Evolutionary conservation across 2,888 invertebrate species (phyloP).

Genomic region (Dioctria linearis): DNA sequence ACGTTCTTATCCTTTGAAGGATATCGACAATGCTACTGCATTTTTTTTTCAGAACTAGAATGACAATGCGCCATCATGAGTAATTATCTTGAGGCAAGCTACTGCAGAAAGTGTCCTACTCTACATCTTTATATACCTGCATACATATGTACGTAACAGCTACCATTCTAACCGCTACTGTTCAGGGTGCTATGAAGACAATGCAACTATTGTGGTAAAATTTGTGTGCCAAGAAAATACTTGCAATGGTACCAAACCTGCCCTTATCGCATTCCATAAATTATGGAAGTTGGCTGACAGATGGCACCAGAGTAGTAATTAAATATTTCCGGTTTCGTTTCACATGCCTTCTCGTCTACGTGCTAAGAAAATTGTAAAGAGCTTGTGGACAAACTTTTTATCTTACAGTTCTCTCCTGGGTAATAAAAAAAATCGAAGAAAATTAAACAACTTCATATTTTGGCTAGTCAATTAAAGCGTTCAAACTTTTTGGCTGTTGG

Average conservation of each 20-base stretch:
- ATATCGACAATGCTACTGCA: slow-evolving; percentile 27
- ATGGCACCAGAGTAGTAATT: slow-evolving; percentile 63
- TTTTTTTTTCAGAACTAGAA: slow-evolving; percentile 1
- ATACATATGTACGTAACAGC: too few relatives aligned
- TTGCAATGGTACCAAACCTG: slow-evolving; percentile 24
- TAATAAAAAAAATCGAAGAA: slow-evolving; percentile 44
- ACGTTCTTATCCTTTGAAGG: not conserved
- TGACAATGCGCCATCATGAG: slow-evolving; percentile 48
- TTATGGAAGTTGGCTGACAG: slow-evolving; percentile 61
- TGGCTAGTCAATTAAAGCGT: slow-evolving; percentile 42
- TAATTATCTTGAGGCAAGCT: slow-evolving; percentile 32
- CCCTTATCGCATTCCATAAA: slow-evolving; percentile 60
- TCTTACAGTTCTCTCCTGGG: slow-evolving; percentile 21
- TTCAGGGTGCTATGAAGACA: not conserved
- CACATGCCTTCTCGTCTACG: slow-evolving; percentile 50
- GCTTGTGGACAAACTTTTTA: slow-evolving; percentile 51
- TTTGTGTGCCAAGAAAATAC: slow-evolving; percentile 41
- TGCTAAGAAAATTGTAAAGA: slow-evolving; percentile 37
- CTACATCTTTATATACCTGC: too few relatives aligned
- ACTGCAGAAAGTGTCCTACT: slow-evolving; percentile 3
- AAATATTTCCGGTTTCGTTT: slow-evolving; percentile 62
- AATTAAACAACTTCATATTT: slow-evolving; percentile 51
- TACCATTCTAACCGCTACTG: not conserved
- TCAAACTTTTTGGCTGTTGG: slow-evolving; percentile 33
- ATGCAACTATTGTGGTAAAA: slow-evolving; percentile 46